Evolutionary conservation across 37 sponge, comb jelly and placozoan genomes (phyloP).

Genomic region (Crambe crambe): DNA sequence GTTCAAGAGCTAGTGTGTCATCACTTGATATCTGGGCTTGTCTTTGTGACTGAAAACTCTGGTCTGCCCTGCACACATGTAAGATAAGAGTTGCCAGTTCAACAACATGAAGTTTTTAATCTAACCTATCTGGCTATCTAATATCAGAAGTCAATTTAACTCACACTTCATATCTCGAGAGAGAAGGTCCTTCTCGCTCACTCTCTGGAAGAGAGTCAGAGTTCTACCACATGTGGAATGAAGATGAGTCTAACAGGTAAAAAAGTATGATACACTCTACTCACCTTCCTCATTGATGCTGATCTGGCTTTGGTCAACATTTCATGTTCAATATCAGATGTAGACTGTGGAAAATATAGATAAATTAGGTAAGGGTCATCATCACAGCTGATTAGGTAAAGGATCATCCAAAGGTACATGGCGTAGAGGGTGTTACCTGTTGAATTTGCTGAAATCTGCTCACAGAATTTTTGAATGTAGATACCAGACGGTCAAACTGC

Average conservation of each 20-base stretch:
- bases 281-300: conserved; percentile 19
- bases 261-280: not conserved
- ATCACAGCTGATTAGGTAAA: not conserved
- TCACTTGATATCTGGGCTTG: conserved; percentile 7
- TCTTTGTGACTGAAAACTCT: conserved; percentile 14
- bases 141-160: not conserved
- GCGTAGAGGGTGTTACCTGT: too few relatives aligned
- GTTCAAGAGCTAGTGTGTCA: conserved; percentile 16
- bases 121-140: too few relatives aligned
- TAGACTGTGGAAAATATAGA: conserved; percentile 12
- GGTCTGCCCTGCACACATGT: conserved; percentile 4
- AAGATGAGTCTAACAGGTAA: not conserved
- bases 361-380: not conserved
- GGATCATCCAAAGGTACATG: too few relatives aligned
- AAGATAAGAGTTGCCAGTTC: not conserved
- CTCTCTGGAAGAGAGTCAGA: conserved; percentile 23
- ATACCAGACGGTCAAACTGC: conserved; percentile 46
- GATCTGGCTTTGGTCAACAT: conserved; percentile 34
- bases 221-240: not conserved
- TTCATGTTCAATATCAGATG: conserved; percentile 37
- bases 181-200: conserved; percentile 6
- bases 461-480: conserved; percentile 29
- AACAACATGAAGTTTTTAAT: not conserved
- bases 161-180: conserved; percentile 13
- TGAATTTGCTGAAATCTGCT: conserved; percentile 49